These are phyloP conservation scores for Hippocampus barbouri DNA, from an alignment of 2,113 vertebrate species.

Conservation along the genomic window DNA sequence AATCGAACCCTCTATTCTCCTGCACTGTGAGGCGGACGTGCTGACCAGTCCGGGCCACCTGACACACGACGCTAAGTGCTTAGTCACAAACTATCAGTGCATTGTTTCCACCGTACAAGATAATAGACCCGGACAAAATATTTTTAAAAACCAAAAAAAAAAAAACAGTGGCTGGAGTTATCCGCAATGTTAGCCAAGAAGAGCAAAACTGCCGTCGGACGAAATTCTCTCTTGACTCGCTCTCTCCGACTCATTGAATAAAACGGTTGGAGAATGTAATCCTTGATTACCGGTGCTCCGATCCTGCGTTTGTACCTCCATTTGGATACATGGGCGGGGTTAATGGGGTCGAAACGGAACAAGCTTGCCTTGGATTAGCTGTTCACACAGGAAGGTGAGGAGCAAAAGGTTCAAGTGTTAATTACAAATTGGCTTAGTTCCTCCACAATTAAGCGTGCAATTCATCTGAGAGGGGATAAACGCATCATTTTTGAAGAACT, in stretches of 20 bases:
- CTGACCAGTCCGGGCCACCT: no score
- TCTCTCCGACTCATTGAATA: neutral
- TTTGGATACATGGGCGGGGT: constrained; percentile 24
- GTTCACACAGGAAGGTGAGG: constrained; percentile 37
- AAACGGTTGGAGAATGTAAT: constrained; percentile 2
- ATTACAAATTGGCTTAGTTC: constrained; percentile 62
- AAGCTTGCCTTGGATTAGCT: constrained; percentile 50
- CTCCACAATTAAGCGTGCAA: constrained; percentile 56
- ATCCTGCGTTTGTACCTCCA: constrained; percentile 13
- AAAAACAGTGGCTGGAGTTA: neutral
- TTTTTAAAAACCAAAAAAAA: no score
- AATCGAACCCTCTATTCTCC: no score
- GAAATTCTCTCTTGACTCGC: neutral
- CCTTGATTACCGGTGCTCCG: constrained; percentile 31
- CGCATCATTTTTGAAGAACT: constrained; percentile 32
- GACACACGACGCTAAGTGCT: no score
- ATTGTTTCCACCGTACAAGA: no score
- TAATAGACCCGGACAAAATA: no score
- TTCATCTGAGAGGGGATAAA: constrained; percentile 48
- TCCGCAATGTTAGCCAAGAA: neutral
- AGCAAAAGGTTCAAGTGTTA: constrained; percentile 52
- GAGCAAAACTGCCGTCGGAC: neutral
- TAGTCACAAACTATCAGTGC: no score
- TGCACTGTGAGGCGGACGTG: no score
- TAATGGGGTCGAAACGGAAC: constrained; percentile 59